Conservation (phyloP, 2,113 vertebrate genomes). For the Cranoglanis bouderius region DNA sequence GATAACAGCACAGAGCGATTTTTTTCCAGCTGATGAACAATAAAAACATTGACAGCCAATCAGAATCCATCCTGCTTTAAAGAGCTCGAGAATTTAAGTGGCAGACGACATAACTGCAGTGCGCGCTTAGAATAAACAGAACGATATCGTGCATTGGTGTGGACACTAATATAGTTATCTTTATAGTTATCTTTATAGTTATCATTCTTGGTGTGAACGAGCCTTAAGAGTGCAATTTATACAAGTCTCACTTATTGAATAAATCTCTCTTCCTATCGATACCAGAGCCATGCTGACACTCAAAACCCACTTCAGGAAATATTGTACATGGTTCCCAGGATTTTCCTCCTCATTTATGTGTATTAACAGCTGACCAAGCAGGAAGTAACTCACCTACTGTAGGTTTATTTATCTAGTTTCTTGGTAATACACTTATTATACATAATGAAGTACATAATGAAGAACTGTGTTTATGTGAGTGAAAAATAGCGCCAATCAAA, state of each 20-base stretch:
- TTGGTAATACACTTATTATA: conserved; percentile 10
- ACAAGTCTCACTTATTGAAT: conserved; percentile 6
- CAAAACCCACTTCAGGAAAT: neutral
- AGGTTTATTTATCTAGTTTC: conserved; percentile 20
- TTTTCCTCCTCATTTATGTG: conserved; percentile 11
- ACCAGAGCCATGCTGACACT: neutral
- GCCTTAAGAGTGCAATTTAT: too few relatives aligned
- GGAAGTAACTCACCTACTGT: neutral
- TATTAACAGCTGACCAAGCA: conserved; percentile 28
- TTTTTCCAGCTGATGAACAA: too few relatives aligned
- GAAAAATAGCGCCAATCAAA: conserved; percentile 20
- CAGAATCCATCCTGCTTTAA: too few relatives aligned
- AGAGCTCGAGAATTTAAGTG: too few relatives aligned
- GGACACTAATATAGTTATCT: too few relatives aligned
- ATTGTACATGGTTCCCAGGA: neutral
- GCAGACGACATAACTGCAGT: too few relatives aligned
- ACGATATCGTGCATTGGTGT: too few relatives aligned
- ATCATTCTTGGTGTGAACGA: too few relatives aligned
- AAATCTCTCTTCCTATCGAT: neutral
- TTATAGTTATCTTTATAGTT: too few relatives aligned
- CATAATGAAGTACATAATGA: conserved; percentile 14
- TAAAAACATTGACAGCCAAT: too few relatives aligned
- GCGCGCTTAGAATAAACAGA: too few relatives aligned
- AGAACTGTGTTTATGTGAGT: conserved; percentile 10
- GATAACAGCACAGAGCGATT: too few relatives aligned